A percentile compares a stretch with the other conserved stretches of the same genome.
Conservation (phyloP, 2,888 invertebrate species). For the Tetrapedia diversipes region DNA sequence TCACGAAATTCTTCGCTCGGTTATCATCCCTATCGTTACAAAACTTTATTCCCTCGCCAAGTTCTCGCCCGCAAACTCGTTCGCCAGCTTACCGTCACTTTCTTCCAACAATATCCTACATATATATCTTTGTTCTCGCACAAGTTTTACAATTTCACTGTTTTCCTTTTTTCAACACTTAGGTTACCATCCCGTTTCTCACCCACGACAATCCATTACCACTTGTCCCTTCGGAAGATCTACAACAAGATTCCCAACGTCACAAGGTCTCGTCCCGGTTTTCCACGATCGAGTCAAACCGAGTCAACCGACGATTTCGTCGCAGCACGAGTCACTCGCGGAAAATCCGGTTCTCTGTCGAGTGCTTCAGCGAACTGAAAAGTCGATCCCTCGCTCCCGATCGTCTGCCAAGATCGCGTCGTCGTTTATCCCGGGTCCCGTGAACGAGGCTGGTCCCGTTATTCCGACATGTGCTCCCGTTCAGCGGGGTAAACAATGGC, state of each 20-base stretch:
- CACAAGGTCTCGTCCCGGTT: too few relatives aligned
- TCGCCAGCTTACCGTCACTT: too few relatives aligned
- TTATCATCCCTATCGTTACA: too few relatives aligned
- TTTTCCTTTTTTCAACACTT: not conserved
- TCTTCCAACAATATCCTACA: too few relatives aligned
- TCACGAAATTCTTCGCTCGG: not conserved
- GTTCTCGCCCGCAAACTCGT: too few relatives aligned
- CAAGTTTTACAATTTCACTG: too few relatives aligned
- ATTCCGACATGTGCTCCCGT: slow-evolving; percentile 52
- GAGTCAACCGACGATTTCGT: slow-evolving; percentile 8
- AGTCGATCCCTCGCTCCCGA: slow-evolving; percentile 9
- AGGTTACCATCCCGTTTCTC: not conserved
- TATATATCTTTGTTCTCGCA: too few relatives aligned
- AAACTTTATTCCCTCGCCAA: too few relatives aligned
- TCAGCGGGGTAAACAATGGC: slow-evolving; percentile 61
- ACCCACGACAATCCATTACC: not conserved
- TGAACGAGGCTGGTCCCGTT: slow-evolving; percentile 32
- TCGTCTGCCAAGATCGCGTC: not conserved
- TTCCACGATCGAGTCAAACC: not conserved
- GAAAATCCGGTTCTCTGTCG: slow-evolving; percentile 33
- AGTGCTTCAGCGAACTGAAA: slow-evolving; percentile 9
- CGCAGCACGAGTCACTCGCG: not conserved
- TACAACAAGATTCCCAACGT: too few relatives aligned
- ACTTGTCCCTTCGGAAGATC: too few relatives aligned
- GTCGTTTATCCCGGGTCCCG: not conserved